Conservation (phyloP, 92 coral and sea anemone genomes). For the Umimayanthus kanabou region DNA sequence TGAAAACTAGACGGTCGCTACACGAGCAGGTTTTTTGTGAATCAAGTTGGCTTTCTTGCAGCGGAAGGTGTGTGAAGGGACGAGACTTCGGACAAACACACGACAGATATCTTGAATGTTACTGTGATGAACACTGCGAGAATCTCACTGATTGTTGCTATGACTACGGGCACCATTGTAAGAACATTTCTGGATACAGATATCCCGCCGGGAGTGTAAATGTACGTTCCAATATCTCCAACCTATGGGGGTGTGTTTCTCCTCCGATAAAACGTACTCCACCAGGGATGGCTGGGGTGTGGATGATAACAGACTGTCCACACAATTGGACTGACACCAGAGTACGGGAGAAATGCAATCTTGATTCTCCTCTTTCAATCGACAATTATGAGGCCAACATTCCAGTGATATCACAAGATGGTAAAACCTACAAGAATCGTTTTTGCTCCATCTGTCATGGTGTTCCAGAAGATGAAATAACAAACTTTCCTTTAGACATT, state of each 20-base stretch:
- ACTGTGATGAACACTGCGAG: not conserved
- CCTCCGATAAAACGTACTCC: not conserved
- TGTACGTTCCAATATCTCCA: not conserved
- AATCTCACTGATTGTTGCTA: too few relatives aligned
- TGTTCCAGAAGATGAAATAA: not conserved
- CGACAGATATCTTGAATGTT: not conserved
- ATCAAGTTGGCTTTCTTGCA: not conserved
- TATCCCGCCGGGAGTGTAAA: not conserved
- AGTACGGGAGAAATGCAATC: not conserved
- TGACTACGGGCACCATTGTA: not conserved
- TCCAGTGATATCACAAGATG: not conserved
- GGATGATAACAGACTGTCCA: slow-evolving; percentile 7
- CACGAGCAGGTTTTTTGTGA: not conserved
- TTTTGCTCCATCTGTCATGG: not conserved
- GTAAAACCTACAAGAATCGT: not conserved
- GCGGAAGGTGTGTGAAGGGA: not conserved
- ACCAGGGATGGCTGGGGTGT: not conserved
- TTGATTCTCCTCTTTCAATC: not conserved
- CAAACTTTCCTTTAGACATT: too few relatives aligned
- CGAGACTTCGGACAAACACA: not conserved
- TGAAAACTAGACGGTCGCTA: too few relatives aligned
- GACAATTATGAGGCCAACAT: not conserved
- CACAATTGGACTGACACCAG: not conserved
- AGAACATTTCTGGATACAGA: not conserved
- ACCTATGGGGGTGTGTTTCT: not conserved